Base-by-base conservation (phyloP, 2,888 invertebrate genomes). In the Julus scanicus region DNA sequence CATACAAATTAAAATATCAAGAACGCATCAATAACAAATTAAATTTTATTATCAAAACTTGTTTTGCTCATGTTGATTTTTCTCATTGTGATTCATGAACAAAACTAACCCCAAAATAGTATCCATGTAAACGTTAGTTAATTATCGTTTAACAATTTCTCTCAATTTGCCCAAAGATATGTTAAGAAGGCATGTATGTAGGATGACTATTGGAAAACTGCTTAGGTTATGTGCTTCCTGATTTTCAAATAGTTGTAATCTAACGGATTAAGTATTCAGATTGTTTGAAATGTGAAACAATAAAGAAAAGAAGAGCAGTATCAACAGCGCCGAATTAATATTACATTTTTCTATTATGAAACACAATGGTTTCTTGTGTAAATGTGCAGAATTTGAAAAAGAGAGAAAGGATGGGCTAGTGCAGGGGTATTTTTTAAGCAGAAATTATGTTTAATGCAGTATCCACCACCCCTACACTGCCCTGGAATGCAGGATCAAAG, bases 281-380 rank as follows among this genome's bases (percentile, higher is more conserved):
- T 53, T 8, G 71, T 20, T 71, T 71, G 8, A n/a, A 71, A 71
- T 71, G 20, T n/a, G 44, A 44, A 44, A 44, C 71, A 20, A 71
- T 20, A 71, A 9, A 71, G 20, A 71, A 13, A 53, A 53, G 53
- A 53, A 53, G 53, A 53, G 53, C 53, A 53, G 17, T 20, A 71
- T 71, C 63, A 63, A 63, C 63, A 20, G 63, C 20, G 63, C n/a
- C 29, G 71, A 71, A 71, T 71, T 71, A 71, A 71, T 71, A 71
- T 71, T 71, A 20, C 71, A 71, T 71, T 29, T 71, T 71, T 9
- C 29, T 71, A 71, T 20, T 20, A 9, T 8, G 11, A 1, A 71
- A 71, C 71, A 71, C 71, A 71, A 71, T 71, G 29, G 71, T 13
- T 53, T 4, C 20, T 71, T 71, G n/a, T 63, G 17, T 20, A 71